Percentiles rank a stretch among this genome's conserved stretches.
Conservation (phyloP, 1,140 invertebrate genomes). For the Paraescarpia echinospica region DNA sequence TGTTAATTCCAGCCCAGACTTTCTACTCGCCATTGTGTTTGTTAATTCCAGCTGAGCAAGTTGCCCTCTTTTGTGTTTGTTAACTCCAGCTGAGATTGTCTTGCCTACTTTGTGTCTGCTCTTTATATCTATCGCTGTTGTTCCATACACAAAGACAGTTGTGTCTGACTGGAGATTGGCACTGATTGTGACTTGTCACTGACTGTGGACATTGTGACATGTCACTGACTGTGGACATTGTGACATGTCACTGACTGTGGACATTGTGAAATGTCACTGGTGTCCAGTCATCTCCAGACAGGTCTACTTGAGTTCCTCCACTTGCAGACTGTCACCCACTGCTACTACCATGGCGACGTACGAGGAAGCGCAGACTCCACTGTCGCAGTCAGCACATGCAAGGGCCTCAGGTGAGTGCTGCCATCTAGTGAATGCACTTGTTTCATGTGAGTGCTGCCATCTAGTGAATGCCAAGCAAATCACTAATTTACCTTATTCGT, state of each 20-base stretch:
- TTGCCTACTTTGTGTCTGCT: no score
- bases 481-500: not conserved
- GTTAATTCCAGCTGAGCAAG: not conserved
- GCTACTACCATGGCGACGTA: constrained; percentile 78
- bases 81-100: no score
- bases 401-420: constrained; percentile 66
- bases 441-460: constrained; percentile 61
- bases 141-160: no score
- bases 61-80: no score
- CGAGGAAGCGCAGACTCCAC: constrained; percentile 63
- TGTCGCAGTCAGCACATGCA: constrained; percentile 84
- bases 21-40: not conserved
- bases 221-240: no score
- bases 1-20: not conserved
- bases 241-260: no score
- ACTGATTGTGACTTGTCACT: no score
- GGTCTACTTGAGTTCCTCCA: not conserved
- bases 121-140: no score
- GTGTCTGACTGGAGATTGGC: no score
- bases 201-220: no score
- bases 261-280: no score
- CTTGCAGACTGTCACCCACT: constrained; percentile 73
- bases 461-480: not conserved
- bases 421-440: constrained; percentile 40
- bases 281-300: not conserved